Percentiles rank a stretch among this genome's conserved stretches.
These are phyloP conservation scores for Eilema griseolum DNA, from an alignment of 2,888 invertebrate genomes.

Conservation along the genomic window DNA sequence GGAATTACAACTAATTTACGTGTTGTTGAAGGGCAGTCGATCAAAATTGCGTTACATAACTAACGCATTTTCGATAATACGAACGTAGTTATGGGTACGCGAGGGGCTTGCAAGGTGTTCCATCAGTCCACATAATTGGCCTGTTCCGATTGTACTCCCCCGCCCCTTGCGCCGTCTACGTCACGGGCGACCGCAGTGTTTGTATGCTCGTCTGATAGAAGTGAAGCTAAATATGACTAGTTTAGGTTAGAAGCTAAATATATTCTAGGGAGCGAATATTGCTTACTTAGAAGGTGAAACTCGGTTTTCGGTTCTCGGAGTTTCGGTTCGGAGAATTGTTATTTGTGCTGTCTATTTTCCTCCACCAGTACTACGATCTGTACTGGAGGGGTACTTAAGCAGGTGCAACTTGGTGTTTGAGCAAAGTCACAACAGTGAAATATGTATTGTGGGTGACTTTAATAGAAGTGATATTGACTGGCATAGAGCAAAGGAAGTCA, in stretches of 20 bases:
- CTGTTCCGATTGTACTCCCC: constrained; percentile 72
- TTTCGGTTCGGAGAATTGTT: too few relatives aligned
- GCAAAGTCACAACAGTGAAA: too few relatives aligned
- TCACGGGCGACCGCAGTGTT: constrained; percentile 51
- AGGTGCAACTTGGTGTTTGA: too few relatives aligned
- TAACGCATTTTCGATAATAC: constrained; percentile 28
- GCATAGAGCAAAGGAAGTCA: too few relatives aligned
- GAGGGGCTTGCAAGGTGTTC: constrained; percentile 75
- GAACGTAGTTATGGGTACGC: constrained; percentile 44
- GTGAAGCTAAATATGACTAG: constrained; percentile 13
- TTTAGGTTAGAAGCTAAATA: neutral
- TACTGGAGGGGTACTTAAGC: too few relatives aligned
- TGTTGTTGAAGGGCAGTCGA: neutral
- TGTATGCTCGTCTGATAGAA: constrained; percentile 30
- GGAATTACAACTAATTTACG: neutral
- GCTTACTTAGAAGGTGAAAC: neutral
- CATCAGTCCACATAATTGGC: constrained; percentile 74
- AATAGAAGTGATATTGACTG: too few relatives aligned
- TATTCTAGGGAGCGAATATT: neutral
- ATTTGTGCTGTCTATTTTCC: too few relatives aligned
- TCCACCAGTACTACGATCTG: too few relatives aligned
- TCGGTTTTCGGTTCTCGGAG: too few relatives aligned
- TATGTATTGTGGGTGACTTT: too few relatives aligned
- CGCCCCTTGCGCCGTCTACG: constrained; percentile 38
- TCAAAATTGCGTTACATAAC: constrained; percentile 12